These are phyloP conservation scores for Holothuria scabra DNA, from an alignment of 53 echinoderm and acorn worm genomes.

Conservation along the genomic window DNA sequence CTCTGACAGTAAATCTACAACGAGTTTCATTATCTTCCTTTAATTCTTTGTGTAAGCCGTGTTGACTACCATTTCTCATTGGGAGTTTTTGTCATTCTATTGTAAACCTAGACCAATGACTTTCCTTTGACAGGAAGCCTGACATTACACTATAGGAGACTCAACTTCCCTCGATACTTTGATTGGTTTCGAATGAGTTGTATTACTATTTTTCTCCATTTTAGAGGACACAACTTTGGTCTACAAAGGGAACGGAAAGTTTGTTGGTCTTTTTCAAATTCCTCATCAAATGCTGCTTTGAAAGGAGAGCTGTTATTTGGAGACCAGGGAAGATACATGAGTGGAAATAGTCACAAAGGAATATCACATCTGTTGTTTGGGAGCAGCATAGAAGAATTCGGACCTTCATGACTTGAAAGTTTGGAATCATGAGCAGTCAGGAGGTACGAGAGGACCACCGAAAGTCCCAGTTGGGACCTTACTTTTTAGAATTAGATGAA, in stretches of 20 bases:
- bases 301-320: too few species aligned
- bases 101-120: slow-evolving; percentile 1
- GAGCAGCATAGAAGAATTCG: not conserved
- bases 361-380: not conserved
- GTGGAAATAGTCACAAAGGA: too few species aligned
- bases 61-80: too few species aligned
- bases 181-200: slow-evolving; percentile 4
- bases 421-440: not conserved
- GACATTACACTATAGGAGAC: not conserved
- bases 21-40: too few species aligned
- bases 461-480: slow-evolving; percentile 31
- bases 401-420: not conserved
- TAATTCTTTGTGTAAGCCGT: too few species aligned
- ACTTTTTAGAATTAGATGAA: slow-evolving; percentile 27
- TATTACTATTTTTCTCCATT: too few species aligned
- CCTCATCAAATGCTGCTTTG: too few species aligned
- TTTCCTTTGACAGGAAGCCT: slow-evolving; percentile 36
- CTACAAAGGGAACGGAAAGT: too few species aligned
- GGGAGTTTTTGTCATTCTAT: not conserved
- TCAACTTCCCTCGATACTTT: not conserved
- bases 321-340: too few species aligned
- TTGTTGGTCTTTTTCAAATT: too few species aligned
- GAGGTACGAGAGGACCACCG: not conserved
- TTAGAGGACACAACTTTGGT: too few species aligned
- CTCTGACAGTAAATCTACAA: too few species aligned